Conservation (phyloP, 1,140 invertebrate species). For the Hycleus phaleratus region DNA sequence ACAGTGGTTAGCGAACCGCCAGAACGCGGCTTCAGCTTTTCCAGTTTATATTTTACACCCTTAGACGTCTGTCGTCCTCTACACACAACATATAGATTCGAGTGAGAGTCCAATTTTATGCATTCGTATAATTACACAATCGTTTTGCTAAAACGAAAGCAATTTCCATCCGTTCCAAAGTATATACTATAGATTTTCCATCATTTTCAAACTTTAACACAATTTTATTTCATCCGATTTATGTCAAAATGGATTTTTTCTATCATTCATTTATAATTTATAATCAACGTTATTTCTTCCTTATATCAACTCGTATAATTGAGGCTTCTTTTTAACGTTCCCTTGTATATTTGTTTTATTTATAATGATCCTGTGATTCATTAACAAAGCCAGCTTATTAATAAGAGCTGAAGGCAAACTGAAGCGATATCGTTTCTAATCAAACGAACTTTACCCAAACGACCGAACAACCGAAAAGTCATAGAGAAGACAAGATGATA, state of each 20-base stretch:
- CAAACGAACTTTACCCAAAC: too few relatives aligned
- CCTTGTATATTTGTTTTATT: slow-evolving; percentile 26
- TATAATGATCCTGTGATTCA: slow-evolving; percentile 33
- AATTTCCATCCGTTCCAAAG: slow-evolving; percentile 1
- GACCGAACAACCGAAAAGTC: too few relatives aligned
- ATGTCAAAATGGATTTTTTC: too few relatives aligned
- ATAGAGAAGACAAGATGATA: background rate
- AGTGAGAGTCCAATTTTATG: slow-evolving; percentile 11
- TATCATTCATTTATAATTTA: too few relatives aligned
- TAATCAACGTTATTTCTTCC: too few relatives aligned
- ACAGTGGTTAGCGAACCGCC: slow-evolving; percentile 32
- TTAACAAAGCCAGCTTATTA: slow-evolving; percentile 29
- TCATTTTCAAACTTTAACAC: background rate
- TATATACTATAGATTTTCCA: too few relatives aligned
- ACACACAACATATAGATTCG: background rate
- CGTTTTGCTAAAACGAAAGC: slow-evolving; percentile 7
- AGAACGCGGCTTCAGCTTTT: slow-evolving; percentile 29
- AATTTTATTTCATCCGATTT: too few relatives aligned
- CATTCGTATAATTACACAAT: slow-evolving; percentile 4
- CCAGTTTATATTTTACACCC: slow-evolving; percentile 23
- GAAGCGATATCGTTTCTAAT: too few relatives aligned
- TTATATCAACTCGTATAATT: slow-evolving; percentile 17
- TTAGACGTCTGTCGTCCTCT: slow-evolving; percentile 12
- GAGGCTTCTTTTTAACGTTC: slow-evolving; percentile 26
- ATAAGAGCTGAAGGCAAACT: slow-evolving; percentile 25